A percentile compares a stretch with the other conserved stretches of the same genome.
phyloP scores from a whole-genome alignment of 2,888 invertebrate genomes.

The Aspidiotus destructor region DNA sequence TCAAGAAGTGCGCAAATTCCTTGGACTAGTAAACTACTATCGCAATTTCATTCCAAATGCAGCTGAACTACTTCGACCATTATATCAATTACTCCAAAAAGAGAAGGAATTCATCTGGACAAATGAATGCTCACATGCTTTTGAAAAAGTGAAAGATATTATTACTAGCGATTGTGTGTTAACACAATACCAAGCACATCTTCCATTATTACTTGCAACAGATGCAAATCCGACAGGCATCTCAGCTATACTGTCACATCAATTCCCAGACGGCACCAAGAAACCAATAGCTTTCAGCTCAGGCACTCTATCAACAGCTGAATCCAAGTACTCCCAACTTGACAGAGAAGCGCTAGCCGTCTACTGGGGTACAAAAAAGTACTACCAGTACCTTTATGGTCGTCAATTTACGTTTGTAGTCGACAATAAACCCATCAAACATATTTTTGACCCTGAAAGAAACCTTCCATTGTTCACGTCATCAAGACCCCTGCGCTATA shows the following conservation, averaged over 20 bases:
- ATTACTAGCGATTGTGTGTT: constrained; percentile 24
- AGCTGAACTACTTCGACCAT: constrained; percentile 38
- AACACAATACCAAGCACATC: not conserved
- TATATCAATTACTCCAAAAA: constrained; percentile 38
- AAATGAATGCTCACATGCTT: constrained; percentile 27
- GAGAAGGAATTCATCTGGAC: constrained; percentile 33
- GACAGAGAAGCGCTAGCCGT: constrained; percentile 35
- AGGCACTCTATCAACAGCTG: constrained; percentile 28
- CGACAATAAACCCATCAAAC: constrained; percentile 10
- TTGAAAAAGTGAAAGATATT: constrained; percentile 7
- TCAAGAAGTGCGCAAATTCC: constrained; percentile 38
- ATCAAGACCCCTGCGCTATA: constrained; percentile 2
- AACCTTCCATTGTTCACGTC: constrained; percentile 1
- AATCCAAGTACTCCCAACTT: constrained; percentile 34
- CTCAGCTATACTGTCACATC: constrained; percentile 36
- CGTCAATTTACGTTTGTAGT: not conserved
- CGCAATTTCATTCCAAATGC: constrained; percentile 39
- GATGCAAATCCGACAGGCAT: constrained; percentile 33
- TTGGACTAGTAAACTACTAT: constrained; percentile 41
- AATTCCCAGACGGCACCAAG: constrained; percentile 29
- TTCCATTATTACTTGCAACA: constrained; percentile 12
- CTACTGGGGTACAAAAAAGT: constrained; percentile 12
- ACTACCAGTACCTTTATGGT: constrained; percentile 16
- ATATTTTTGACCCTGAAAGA: not conserved
- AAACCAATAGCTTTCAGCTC: constrained; percentile 34